Evolutionary conservation across 2,797 vertebrate species (phyloP).

Genomic region (Sylvilagus floridanus): DNA sequence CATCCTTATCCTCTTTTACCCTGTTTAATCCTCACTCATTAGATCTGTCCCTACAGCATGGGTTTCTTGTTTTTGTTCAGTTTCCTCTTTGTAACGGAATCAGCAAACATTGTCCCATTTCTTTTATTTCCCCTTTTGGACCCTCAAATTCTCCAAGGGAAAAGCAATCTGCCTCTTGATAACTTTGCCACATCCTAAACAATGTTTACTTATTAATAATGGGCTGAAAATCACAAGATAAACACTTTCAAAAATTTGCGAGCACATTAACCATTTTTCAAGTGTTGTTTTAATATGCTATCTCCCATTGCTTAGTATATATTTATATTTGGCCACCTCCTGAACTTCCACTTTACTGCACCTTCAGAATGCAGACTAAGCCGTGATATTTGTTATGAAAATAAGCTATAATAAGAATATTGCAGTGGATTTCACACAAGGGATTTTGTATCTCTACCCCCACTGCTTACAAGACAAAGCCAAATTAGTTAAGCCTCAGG

Average conservation of each 20-base stretch:
- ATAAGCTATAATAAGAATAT: constrained; percentile 14
- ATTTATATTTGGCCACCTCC: background rate
- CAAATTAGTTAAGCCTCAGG: constrained; percentile 12
- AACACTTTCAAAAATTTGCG: constrained; percentile 27
- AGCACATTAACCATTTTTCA: background rate
- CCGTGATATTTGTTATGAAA: background rate
- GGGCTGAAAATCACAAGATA: background rate
- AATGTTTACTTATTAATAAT: background rate
- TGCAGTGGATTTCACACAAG: background rate
- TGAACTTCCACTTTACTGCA: background rate
- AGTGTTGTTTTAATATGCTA: constrained; percentile 5
- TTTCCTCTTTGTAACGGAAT: background rate
- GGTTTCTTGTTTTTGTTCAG: background rate
- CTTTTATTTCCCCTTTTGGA: background rate
- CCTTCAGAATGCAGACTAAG: background rate
- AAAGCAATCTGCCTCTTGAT: background rate
- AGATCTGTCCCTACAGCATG: background rate
- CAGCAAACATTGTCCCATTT: background rate
- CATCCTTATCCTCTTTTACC: background rate
- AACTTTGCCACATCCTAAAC: background rate
- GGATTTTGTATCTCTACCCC: background rate
- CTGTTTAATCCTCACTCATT: background rate
- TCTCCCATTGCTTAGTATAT: background rate
- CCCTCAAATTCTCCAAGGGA: background rate
- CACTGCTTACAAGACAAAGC: constrained; percentile 25